Base-by-base conservation (phyloP, 2,888 invertebrate species). In the Megamerina dolium region DNA sequence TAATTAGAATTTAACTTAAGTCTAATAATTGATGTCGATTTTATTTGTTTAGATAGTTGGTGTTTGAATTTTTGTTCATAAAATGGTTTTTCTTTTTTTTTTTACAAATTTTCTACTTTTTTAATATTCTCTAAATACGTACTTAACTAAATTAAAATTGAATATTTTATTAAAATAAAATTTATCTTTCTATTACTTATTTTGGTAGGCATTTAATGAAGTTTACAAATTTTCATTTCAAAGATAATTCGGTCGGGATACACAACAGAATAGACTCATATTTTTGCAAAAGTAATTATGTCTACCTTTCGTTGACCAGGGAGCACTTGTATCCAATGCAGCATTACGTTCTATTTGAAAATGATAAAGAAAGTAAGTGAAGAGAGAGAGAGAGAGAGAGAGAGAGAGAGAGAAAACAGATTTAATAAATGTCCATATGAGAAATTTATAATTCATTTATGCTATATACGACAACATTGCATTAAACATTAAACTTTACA, bases 181-280 rank as follows among this genome's bases (percentile, higher is more conserved):
- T n/a, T n/a, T n/a, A n/a, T n/a, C n/a, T n/a, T n/a, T n/a, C n/a
- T n/a, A n/a, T n/a, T n/a, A n/a, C n/a, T n/a, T n/a, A n/a, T n/a
- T n/a, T n/a, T n/a, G n/a, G n/a, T n/a, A n/a, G n/a, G n/a, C n/a
- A n/a, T n/a, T n/a, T n/a, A n/a, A n/a, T n/a, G n/a, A n/a, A n/a
- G n/a, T n/a, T n/a, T n/a, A n/a, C n/a, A 49, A 44, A 34, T 45
- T 53, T 51, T 66, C 58, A 50, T 77, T 78, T 83, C 82, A 84
- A 75, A 85, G 81, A 74, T 84, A 84, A 75, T 83, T 85, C 34
- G 85, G 85, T 61, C 83, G 77, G 45, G 85, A 83, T 64, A 86
- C 79, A 72, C 87, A 87, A 74, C 86, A 87, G 52, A 86, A 78
- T 40, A 84, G 80, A 52, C 84, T 83, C 80, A 86, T 84, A 70